Evolutionary conservation across 2,113 vertebrate species (phyloP).

Genomic region (Scolopax mira): DNA sequence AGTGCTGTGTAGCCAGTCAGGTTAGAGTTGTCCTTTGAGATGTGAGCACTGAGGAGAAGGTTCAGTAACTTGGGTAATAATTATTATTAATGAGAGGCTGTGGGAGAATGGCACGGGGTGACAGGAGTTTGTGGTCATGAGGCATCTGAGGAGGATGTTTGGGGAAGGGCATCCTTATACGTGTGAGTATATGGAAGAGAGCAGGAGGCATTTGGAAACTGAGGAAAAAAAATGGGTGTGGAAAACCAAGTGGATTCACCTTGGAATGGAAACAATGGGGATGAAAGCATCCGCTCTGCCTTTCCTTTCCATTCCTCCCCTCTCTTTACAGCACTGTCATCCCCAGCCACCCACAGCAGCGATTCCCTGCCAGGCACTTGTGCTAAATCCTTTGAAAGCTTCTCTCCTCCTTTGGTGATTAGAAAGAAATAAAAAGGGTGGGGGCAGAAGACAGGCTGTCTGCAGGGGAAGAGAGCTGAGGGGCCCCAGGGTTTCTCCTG

Average conservation of each 20-base stretch:
- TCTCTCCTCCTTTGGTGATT: not conserved
- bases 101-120: not conserved
- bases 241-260: not conserved
- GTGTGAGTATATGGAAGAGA: not conserved
- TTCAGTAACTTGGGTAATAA: not conserved
- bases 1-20: not conserved
- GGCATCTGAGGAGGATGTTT: not conserved
- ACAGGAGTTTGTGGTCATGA: not conserved
- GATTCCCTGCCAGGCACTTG: not conserved
- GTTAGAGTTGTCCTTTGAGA: not conserved
- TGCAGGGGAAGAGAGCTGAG: not conserved
- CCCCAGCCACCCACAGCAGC: not conserved
- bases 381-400: conserved; percentile 44
- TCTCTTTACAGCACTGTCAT: not conserved
- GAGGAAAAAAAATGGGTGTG: not conserved
- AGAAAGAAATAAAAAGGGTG: not conserved
- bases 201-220: not conserved
- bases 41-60: not conserved
- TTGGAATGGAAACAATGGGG: not conserved
- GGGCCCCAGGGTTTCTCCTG: conserved; percentile 7
- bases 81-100: conserved; percentile 13
- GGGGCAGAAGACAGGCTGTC: conserved; percentile 37
- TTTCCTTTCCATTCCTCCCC: not conserved
- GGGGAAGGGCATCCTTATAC: not conserved
- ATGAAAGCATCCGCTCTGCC: not conserved